Conservation (phyloP, 1,140 invertebrate genomes). For the Diploscapter pachys region DNA sequence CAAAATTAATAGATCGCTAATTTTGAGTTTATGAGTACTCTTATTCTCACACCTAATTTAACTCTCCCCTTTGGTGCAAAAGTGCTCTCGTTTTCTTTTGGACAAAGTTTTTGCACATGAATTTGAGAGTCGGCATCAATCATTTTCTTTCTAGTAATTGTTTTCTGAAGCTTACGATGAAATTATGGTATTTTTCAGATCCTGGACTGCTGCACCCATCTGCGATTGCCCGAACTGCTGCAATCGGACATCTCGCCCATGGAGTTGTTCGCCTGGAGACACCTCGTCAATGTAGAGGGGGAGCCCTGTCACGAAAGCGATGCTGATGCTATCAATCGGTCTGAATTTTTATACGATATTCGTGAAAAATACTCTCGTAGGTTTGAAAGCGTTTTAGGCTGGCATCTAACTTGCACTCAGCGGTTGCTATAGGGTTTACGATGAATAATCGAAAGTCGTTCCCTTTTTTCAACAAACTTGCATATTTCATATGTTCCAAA, state of each 20-base stretch:
- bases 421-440: no score
- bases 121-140: neutral
- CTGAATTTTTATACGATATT: no score
- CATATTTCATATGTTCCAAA: no score
- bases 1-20: no score
- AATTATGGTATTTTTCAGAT: slow-evolving; percentile 14
- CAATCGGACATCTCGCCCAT: neutral
- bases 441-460: no score
- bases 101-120: neutral
- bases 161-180: neutral
- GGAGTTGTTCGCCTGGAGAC: slow-evolving; percentile 2
- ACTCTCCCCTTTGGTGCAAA: slow-evolving; percentile 64
- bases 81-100: slow-evolving; percentile 63
- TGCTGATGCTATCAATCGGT: neutral
- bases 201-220: slow-evolving; percentile 9
- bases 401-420: no score
- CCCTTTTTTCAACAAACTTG: no score
- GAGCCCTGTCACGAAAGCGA: neutral
- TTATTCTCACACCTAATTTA: neutral
- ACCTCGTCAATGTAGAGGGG: slow-evolving; percentile 2
- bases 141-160: neutral
- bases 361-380: no score
- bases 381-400: no score
- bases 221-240: slow-evolving; percentile 12
- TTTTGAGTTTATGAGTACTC: no score